Evolutionary conservation across 2,113 vertebrate genomes (phyloP).

Genomic region (Merops nubicus): DNA sequence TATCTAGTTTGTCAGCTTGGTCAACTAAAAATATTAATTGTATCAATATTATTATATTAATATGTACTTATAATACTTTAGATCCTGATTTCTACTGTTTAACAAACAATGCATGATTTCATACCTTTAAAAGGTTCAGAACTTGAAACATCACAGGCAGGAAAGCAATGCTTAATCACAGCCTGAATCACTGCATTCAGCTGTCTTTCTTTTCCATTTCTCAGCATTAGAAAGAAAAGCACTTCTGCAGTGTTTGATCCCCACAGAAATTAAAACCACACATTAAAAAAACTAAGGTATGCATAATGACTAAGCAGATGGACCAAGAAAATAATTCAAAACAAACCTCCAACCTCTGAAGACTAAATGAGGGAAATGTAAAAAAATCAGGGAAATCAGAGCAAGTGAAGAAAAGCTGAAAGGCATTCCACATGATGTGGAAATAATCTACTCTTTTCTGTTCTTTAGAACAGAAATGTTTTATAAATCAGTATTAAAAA

Average conservation of each 20-base stretch:
- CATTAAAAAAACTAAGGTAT: not conserved
- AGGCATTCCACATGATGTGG: not conserved
- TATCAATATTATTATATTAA: not conserved
- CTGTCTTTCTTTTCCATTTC: not conserved
- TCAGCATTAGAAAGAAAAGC: not conserved
- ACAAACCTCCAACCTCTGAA: not conserved
- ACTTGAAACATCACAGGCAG: not conserved
- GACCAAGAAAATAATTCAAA: not conserved
- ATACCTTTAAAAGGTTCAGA: not conserved
- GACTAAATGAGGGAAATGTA: not conserved
- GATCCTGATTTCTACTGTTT: not conserved
- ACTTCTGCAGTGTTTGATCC: not conserved
- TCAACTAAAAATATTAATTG: not conserved
- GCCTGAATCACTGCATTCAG: not conserved
- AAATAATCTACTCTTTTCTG: not conserved
- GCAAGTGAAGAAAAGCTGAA: not conserved
- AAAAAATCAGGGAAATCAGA: not conserved
- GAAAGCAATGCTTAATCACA: not conserved
- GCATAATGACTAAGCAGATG: not conserved
- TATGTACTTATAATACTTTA: not conserved
- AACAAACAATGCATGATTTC: not conserved
- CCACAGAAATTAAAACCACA: not conserved
- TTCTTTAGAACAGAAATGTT: not conserved
- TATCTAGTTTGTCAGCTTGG: not conserved
- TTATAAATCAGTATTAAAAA: not conserved